Base-by-base conservation (phyloP, 2,888 invertebrate genomes). In the Hypselothyrea guttata region DNA sequence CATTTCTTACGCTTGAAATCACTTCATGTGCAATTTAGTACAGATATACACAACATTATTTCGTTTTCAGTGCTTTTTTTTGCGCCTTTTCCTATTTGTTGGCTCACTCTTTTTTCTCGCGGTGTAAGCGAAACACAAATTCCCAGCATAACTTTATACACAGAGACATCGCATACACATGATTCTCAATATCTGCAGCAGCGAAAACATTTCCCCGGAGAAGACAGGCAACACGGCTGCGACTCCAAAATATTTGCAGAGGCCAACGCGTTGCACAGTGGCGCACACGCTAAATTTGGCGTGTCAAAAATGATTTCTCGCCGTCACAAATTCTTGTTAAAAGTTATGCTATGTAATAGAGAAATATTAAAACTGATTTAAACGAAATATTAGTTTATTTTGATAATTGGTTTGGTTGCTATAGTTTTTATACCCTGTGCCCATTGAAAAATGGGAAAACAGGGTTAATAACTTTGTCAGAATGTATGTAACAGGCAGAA, bases 1-100 rank as follows among this genome's bases (percentile, higher is more conserved):
- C 66, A 75, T 83, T 85, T 78, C 78, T 75, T 75, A 83, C 77
- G 78, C 85, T 85, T 54, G 75, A 85, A 83, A 78, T 83, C 85
- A 85, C 85, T 85, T 85, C 84, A 78, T 85, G 83, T 78, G 84
- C 79, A 85, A 78, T 85, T 85, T 83, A 55, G 71, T 83, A 68
- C 85, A 82, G 65, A 83, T 71, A 83, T 71, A 83, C 61, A 55
- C 57, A 55, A 45, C 55, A 40, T 55, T 66, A 67, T 59, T 67
- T 55, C 45, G 48, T 42, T 49, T 11, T 12, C 15, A 15, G 65
- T 47, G 16, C 35, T 27, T 15, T 13, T 11, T 16, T 37, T 31
- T 46, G 18, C 5, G 9, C 12, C 13, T 18, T n/a, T 12, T 13
- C 12, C 9, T 45, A 60, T 58, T 55, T 53, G 46, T 60, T 64